phyloP scores from a whole-genome alignment of 2,888 invertebrate species.

The Agrotis clavis region DNA sequence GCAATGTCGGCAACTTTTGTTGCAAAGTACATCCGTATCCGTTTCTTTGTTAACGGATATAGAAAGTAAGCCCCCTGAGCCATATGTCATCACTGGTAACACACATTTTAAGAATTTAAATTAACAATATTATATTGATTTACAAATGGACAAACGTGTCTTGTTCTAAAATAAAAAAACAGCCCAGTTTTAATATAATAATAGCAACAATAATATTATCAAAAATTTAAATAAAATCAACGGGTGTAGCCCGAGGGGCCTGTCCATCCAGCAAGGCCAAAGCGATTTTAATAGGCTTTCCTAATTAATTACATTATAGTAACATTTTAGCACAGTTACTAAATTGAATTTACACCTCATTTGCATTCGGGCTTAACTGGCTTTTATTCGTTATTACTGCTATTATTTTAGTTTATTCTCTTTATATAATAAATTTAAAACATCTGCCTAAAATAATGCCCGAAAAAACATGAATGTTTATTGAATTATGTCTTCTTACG shows the following conservation, averaged over 20 bases:
- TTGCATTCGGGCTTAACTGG: constrained; percentile 15
- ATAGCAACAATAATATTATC: no score
- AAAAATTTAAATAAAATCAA: constrained; percentile 20
- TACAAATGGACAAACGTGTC: no score
- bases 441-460: background rate
- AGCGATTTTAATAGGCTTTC: constrained; percentile 41
- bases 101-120: no score
- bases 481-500: no score
- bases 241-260: constrained; percentile 23
- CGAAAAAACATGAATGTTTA: no score
- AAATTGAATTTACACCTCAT: constrained; percentile 38
- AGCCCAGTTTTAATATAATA: background rate
- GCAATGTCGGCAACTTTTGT: no score
- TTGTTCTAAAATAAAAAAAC: background rate
- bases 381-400: constrained; percentile 7
- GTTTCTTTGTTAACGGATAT: no score
- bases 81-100: no score
- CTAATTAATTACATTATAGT: constrained; percentile 53
- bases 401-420: background rate
- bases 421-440: background rate
- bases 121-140: no score
- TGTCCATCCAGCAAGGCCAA: constrained; percentile 36
- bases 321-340: constrained; percentile 28
- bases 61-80: no score
- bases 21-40: no score